phyloP scores from a whole-genome alignment of 2,113 vertebrate genomes.

The Siniperca chuatsi region DNA sequence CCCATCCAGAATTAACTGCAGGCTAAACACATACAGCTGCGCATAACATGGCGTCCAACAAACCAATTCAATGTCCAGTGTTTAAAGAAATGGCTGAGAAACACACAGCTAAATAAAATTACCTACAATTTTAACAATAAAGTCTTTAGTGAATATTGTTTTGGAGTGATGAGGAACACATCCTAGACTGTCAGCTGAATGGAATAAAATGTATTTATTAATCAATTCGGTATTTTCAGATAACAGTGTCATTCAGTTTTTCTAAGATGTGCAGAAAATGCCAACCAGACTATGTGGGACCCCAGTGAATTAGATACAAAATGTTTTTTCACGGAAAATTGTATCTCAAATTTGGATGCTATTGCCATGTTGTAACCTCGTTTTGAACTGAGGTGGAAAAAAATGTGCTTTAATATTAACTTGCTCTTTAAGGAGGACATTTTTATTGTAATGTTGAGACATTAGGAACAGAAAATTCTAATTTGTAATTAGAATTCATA shows the following conservation, averaged over 20 bases:
- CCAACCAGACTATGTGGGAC: not conserved
- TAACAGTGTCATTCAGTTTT: not conserved
- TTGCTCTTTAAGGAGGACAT: conserved; percentile 16
- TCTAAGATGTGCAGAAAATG: not conserved
- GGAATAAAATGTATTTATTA: conserved; percentile 31
- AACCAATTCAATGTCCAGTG: conserved; percentile 47
- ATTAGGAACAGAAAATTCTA: conserved; percentile 2
- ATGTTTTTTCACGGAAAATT: not conserved
- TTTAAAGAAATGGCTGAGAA: conserved; percentile 47
- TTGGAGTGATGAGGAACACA: conserved; percentile 27
- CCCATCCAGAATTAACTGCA: conserved; percentile 78
- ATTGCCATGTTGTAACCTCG: conserved; percentile 33
- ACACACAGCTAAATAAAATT: conserved; percentile 33
- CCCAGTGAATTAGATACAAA: not conserved
- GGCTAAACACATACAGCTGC: conserved; percentile 77
- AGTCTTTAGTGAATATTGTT: conserved; percentile 20
- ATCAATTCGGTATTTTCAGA: conserved; percentile 14
- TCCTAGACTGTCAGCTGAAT: conserved; percentile 7
- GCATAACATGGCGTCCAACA: conserved; percentile 53
- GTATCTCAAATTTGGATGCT: conserved; percentile 13
- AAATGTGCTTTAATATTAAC: conserved; percentile 43
- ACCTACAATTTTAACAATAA: conserved; percentile 30
- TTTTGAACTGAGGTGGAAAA: conserved; percentile 16
- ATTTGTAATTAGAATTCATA: conserved; percentile 1
- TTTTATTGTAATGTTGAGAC: conserved; percentile 13